Evolutionary conservation across 2,797 vertebrate species (phyloP).

Genomic region (Spheniscus humboldti): DNA sequence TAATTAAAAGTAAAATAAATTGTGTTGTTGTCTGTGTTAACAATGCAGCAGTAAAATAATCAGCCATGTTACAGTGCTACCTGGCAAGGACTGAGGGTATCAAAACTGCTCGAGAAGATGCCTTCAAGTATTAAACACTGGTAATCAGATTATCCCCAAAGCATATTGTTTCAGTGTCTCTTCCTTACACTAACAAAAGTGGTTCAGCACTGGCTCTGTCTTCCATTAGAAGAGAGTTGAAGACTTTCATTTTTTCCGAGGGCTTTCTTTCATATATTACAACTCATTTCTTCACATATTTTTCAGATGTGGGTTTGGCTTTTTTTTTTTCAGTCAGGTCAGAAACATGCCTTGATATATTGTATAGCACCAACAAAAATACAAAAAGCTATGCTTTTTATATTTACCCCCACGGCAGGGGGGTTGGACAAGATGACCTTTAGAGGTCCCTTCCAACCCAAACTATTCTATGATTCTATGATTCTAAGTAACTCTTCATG

Average conservation of each 20-base stretch:
- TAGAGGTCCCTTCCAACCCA: too few relatives aligned
- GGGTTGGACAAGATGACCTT: too few relatives aligned
- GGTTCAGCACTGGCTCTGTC: neutral
- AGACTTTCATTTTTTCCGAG: neutral
- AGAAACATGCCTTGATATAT: neutral
- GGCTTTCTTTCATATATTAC: neutral
- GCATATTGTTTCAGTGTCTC: neutral
- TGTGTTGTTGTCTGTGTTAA: neutral
- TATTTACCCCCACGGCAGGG: too few relatives aligned
- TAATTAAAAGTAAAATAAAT: neutral
- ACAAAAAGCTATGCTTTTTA: neutral
- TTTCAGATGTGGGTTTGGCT: neutral
- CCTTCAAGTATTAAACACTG: neutral
- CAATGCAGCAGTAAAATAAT: neutral
- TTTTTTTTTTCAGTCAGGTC: neutral
- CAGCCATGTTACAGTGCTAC: neutral
- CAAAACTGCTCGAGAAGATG: neutral
- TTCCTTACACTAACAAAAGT: neutral
- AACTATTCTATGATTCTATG: too few relatives aligned
- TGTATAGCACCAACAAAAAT: neutral
- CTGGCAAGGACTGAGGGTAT: neutral
- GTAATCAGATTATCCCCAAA: neutral
- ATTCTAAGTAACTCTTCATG: neutral
- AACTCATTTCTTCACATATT: neutral
- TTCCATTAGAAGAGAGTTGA: neutral